A percentile compares a stretch with the other conserved stretches of the same genome.
Evolutionary conservation across 2,888 invertebrate genomes (phyloP).

Genomic region (Yponomeuta evonymella): DNA sequence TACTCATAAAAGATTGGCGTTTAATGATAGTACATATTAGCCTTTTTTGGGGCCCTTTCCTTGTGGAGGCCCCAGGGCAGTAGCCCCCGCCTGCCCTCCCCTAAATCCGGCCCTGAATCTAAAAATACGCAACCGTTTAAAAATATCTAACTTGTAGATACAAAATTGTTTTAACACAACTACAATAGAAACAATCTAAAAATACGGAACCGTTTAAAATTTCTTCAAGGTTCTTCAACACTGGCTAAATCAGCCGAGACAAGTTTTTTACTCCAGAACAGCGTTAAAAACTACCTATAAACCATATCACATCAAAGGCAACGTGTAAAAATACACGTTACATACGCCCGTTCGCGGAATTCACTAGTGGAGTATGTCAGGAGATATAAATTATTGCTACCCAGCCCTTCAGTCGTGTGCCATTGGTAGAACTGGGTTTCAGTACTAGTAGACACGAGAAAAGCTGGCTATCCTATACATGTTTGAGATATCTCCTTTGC

Average conservation of each 20-base stretch:
- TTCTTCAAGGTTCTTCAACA: background rate
- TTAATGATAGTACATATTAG: too few relatives aligned
- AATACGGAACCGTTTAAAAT: background rate
- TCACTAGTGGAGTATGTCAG: background rate
- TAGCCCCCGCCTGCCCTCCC: too few relatives aligned
- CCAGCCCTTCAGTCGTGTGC: background rate
- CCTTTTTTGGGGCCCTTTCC: too few relatives aligned
- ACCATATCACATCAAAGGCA: background rate
- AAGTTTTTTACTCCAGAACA: background rate
- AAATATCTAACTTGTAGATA: too few relatives aligned
- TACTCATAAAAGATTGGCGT: too few relatives aligned
- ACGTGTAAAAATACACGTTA: constrained; percentile 2
- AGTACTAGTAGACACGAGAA: background rate
- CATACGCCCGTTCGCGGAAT: background rate
- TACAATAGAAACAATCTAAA: too few relatives aligned
- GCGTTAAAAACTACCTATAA: background rate
- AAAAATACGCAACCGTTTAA: too few relatives aligned
- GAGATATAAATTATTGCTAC: background rate
- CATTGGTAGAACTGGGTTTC: background rate
- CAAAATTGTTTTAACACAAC: too few relatives aligned
- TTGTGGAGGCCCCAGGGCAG: too few relatives aligned
- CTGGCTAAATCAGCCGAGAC: background rate
- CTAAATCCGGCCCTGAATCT: too few relatives aligned
- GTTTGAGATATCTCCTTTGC: too few relatives aligned
- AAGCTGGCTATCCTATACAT: background rate